phyloP scores from a whole-genome alignment of 1,140 invertebrate genomes.

The Dysdera silvatica region DNA sequence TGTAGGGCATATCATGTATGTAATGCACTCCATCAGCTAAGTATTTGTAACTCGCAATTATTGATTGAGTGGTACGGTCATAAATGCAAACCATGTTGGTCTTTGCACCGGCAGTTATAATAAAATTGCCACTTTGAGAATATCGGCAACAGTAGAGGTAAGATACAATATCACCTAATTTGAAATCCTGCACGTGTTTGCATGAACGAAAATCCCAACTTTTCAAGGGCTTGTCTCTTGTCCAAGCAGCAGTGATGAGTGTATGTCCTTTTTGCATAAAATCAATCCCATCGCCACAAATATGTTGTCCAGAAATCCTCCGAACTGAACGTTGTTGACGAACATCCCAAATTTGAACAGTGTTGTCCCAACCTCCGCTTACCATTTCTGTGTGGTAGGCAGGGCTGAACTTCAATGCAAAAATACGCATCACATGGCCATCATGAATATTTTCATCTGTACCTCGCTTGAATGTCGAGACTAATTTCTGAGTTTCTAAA shows the following conservation, averaged over 20 bases:
- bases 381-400: neutral
- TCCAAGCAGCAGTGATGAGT: neutral
- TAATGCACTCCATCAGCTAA: no score
- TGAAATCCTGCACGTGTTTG: no score
- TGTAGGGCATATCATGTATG: no score
- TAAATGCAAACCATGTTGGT: no score
- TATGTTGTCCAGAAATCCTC: neutral
- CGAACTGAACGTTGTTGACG: neutral
- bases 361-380: constrained; percentile 18
- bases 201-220: no score
- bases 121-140: no score
- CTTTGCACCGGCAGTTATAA: no score
- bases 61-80: no score
- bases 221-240: neutral
- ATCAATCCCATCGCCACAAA: neutral
- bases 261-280: neutral
- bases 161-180: no score
- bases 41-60: no score
- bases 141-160: no score
- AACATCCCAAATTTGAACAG: neutral
- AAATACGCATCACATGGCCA: neutral
- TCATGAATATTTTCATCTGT: neutral
- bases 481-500: neutral
- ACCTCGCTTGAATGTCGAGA: neutral
- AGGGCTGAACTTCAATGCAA: neutral